Conservation (phyloP, 2,797 vertebrate genomes). For the Sebastes trivittatus region DNA sequence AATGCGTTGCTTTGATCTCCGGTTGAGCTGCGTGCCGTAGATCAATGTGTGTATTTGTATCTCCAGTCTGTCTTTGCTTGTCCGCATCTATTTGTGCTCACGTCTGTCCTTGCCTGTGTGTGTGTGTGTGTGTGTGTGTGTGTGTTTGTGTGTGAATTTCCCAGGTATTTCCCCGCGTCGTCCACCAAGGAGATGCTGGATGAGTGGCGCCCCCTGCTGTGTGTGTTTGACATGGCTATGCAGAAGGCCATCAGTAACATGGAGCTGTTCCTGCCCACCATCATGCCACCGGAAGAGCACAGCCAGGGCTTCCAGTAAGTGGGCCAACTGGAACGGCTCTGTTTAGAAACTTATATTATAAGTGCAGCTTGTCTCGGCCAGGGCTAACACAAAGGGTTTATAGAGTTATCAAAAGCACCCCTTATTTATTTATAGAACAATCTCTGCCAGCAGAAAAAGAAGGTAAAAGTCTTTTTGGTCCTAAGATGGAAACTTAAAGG, state of each 20-base stretch:
- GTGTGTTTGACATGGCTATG: conserved; percentile 96
- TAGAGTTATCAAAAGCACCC: background rate
- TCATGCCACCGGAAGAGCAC: conserved; percentile 92
- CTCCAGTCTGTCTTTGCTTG: background rate
- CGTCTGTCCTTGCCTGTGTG: background rate
- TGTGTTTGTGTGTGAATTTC: background rate
- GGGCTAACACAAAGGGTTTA: conserved; percentile 24
- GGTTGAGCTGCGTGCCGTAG: conserved; percentile 31
- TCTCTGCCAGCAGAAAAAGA: background rate
- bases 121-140: background rate
- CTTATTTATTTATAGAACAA: conserved; percentile 21
- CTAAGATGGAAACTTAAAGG: background rate
- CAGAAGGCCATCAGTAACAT: conserved; percentile 97
- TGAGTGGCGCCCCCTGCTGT: conserved; percentile 97
- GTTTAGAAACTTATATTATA: conserved; percentile 2
- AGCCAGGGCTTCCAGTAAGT: conserved; percentile 93
- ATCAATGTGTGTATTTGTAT: conserved; percentile 39
- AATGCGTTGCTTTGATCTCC: conserved; percentile 59
- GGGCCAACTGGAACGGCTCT: conserved; percentile 2
- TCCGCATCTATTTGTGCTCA: conserved; percentile 33
- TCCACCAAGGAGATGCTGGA: conserved; percentile 95
- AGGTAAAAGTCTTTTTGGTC: background rate
- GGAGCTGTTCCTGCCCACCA: conserved; percentile 96
- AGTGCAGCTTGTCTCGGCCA: conserved; percentile 28
- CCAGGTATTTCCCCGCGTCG: conserved; percentile 92